Base-by-base conservation (phyloP, 2,797 vertebrate species). In the Gymnocypris eckloni region DNA sequence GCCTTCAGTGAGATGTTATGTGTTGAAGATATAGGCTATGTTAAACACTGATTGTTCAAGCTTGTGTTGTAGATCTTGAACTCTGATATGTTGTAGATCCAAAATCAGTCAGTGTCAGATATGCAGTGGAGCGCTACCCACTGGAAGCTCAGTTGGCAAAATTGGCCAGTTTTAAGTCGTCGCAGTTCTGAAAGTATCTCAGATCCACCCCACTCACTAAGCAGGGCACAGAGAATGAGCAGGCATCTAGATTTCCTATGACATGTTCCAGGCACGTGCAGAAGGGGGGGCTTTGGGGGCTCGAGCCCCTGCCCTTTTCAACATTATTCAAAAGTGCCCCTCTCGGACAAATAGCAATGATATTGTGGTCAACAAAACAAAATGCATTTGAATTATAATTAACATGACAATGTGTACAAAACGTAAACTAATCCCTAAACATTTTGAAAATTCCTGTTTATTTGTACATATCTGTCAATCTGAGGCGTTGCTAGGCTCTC, bases 221-320 rank as follows among this genome's bases (percentile, higher is more conserved):
- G 25, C 64, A 71, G 48, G 25, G 76, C 66, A 28, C 45, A 33
- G 82, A 69, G 50, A 16, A 15, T 66, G 25, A 76, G 28, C 7
- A 83, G 59, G 66, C 66, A 54, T 79, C 18, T 9, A 50, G 66
- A 79, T 39, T 78, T 79, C 77, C 66, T 50, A 79, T 79, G 76
- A 79, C 52, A 79, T 85, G 83, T 85, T 79, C 76, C 33, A 33
- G 33, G 33, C 33, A 33, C 33, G 33, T 33, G 33, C 33, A 33
- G 33, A 33, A 33, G 33, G 33, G 33, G 33, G 33, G 33, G 33
- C 33, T 33, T 33, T 33, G 33, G 33, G 33, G 33, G 33, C 33
- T 33, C 33, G 33, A 33, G 33, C 33, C 2, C 33, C 33, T 33
- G 2, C 33, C 33, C 33, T 33, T 33, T 33, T 33, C 33, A 33